Conservation (phyloP, 1,140 invertebrate species). For the Venustaconcha ellipsiformis region DNA sequence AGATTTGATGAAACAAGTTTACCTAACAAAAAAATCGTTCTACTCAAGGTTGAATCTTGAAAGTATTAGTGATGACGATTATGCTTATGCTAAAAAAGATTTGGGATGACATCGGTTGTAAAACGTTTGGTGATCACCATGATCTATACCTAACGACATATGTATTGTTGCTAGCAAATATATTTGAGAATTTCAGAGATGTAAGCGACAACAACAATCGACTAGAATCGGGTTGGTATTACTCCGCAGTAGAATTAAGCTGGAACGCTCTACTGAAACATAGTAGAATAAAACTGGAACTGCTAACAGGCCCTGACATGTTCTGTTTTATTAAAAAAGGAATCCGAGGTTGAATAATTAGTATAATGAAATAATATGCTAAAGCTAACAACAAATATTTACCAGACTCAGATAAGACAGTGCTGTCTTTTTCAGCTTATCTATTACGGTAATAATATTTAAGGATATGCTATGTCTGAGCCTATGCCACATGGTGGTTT, state of each 20-base stretch:
- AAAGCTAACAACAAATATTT: slow-evolving; percentile 48
- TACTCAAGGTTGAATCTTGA: slow-evolving; percentile 37
- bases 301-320: slow-evolving; percentile 46
- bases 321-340: slow-evolving; percentile 44
- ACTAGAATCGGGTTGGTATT: slow-evolving; percentile 37
- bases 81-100: slow-evolving; percentile 43
- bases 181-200: slow-evolving; percentile 47
- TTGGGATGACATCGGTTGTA: slow-evolving; percentile 51
- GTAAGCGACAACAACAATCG: slow-evolving; percentile 32
- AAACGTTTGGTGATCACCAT: slow-evolving; percentile 64
- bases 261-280: slow-evolving; percentile 35
- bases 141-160: slow-evolving; percentile 63
- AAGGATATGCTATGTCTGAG: slow-evolving; percentile 21
- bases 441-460: slow-evolving; percentile 18
- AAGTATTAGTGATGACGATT: slow-evolving; percentile 30
- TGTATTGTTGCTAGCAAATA: slow-evolving; percentile 41
- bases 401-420: slow-evolving; percentile 28
- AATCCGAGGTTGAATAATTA: slow-evolving; percentile 38
- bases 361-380: slow-evolving; percentile 27
- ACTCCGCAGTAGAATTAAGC: slow-evolving; percentile 36
- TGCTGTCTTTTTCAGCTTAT: slow-evolving; percentile 36
- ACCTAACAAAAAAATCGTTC: slow-evolving; percentile 45
- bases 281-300: slow-evolving; percentile 38
- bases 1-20: slow-evolving; percentile 48
- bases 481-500: slow-evolving; percentile 21